These are phyloP conservation scores for Glandiceps talaboti DNA, from an alignment of 53 echinoderm and acorn worm genomes.

Conservation along the genomic window DNA sequence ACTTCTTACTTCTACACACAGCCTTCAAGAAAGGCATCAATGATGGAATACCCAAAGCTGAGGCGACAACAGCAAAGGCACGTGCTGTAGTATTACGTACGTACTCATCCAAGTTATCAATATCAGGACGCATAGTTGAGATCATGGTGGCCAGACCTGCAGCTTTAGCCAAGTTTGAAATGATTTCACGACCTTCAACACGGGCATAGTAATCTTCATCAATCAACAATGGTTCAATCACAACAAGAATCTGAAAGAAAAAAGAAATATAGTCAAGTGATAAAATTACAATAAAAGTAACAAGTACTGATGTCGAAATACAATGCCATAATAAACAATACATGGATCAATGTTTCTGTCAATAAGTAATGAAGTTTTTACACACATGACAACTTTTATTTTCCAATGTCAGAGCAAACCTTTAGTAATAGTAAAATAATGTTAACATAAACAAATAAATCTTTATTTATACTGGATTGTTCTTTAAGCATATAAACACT, in stretches of 20 bases:
- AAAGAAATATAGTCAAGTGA: background rate
- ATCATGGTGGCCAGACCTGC: conserved; percentile 99
- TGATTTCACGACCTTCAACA: conserved; percentile 97
- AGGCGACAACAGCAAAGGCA: conserved; percentile 97
- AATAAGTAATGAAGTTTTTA: too few relatives aligned
- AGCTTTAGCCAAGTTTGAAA: conserved; percentile 97
- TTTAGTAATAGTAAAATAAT: too few relatives aligned
- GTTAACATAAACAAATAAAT: too few relatives aligned
- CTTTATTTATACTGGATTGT: too few relatives aligned
- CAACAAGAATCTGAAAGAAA: conserved; percentile 71
- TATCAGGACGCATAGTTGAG: conserved; percentile 99
- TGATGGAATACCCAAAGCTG: conserved; percentile 94
- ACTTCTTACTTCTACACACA: conserved; percentile 98
- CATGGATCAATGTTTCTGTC: too few relatives aligned
- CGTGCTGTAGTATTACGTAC: conserved; percentile 99
- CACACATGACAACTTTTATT: too few relatives aligned
- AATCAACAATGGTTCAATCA: conserved; percentile 95
- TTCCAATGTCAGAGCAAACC: too few relatives aligned
- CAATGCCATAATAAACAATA: too few relatives aligned
- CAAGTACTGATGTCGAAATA: too few relatives aligned
- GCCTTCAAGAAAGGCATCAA: conserved; percentile 96
- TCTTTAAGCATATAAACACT: too few relatives aligned
- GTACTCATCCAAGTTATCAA: conserved; percentile 99
- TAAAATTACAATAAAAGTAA: too few relatives aligned
- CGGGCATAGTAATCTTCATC: conserved; percentile 99